Evolutionary conservation across 2,113 vertebrate genomes (phyloP), one percentile per base, ranked within the genome.

Genomic region (Cyphomyrus plagiostoma): DNA sequence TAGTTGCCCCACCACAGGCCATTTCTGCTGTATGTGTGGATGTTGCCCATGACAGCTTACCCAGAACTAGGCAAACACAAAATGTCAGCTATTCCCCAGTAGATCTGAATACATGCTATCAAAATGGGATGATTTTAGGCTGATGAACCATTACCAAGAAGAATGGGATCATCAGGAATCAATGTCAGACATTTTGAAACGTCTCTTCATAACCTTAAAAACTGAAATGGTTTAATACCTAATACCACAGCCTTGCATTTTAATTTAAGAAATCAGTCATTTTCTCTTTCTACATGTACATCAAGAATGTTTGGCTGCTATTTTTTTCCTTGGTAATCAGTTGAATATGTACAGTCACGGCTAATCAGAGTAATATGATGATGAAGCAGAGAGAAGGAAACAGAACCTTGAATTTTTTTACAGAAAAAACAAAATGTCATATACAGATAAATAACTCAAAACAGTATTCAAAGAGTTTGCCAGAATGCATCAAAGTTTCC

Each of bases 1-100:
- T 93, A 94, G 94, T 93, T 92, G 91, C 90, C 93, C 94, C 26
- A 70, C 62, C 62, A 70, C 62, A 42, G 35, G 74, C 74, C 35
- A 80, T 80, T 42, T 80, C 35, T 42, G 74, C 74, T 39, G 35
- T 77, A 39, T 17, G 30, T 77, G 35, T 80, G 74, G 35, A 80
- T 80, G 11, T 42, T 42, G 17, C 74, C 30, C 17, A 80, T 42
- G 35, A 42, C 4, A 15, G 74, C 4, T 42, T 8, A 80, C 30
- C 70, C 35, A 39, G 74, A 80, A 35, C 74, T 21, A 42, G 35
- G 74, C 35, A 42, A 80, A 42, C 15, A 8, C 15, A 80, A 42
- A 42, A 42, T 0, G 4, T 42, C 13, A 17, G 74, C 15, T 4
- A 0, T 17, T 42, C 74, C 74, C 74, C 35, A 19, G 74, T 80